phyloP scores from a whole-genome alignment of 2,888 invertebrate genomes.

The Oeneis ivallda region DNA sequence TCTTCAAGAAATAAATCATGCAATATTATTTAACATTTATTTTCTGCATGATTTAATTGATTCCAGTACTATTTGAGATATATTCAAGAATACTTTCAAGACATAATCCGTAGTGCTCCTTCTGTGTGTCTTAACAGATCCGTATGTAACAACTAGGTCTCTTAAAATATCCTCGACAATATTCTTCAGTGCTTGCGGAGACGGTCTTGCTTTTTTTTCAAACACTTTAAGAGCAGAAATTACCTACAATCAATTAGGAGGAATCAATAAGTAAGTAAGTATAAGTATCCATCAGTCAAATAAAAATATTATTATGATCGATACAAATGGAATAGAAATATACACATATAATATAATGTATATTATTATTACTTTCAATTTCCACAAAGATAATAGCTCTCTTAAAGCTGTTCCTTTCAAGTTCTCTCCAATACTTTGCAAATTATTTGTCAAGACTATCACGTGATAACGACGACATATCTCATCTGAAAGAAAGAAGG shows the following conservation, averaged over 20 bases:
- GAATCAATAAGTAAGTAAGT: too few species aligned
- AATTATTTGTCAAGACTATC: slow-evolving; percentile 48
- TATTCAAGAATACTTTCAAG: slow-evolving; percentile 49
- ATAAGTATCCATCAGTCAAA: not conserved
- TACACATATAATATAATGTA: too few species aligned
- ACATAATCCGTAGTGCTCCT: slow-evolving; percentile 43
- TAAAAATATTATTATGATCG: not conserved
- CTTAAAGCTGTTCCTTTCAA: slow-evolving; percentile 50
- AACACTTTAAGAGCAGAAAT: slow-evolving; percentile 45
- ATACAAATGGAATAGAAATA: not conserved
- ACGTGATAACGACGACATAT: slow-evolving; percentile 62
- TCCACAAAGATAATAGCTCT: slow-evolving; percentile 57
- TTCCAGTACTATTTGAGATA: slow-evolving; percentile 51
- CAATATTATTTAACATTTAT: slow-evolving; percentile 33
- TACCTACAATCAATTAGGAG: slow-evolving; percentile 45
- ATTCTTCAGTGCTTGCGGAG: slow-evolving; percentile 44
- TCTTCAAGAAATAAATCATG: too few species aligned
- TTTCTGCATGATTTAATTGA: slow-evolving; percentile 53
- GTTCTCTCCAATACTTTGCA: slow-evolving; percentile 49
- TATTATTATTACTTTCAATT: slow-evolving; percentile 51
- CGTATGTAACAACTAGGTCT: slow-evolving; percentile 54
- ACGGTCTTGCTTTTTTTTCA: slow-evolving; percentile 49
- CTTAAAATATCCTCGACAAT: slow-evolving; percentile 46
- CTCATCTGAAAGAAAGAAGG: slow-evolving; percentile 46
- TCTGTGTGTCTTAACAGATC: slow-evolving; percentile 46